Conservation (phyloP, 2,888 invertebrate genomes). For the Heliconius erato region DNA sequence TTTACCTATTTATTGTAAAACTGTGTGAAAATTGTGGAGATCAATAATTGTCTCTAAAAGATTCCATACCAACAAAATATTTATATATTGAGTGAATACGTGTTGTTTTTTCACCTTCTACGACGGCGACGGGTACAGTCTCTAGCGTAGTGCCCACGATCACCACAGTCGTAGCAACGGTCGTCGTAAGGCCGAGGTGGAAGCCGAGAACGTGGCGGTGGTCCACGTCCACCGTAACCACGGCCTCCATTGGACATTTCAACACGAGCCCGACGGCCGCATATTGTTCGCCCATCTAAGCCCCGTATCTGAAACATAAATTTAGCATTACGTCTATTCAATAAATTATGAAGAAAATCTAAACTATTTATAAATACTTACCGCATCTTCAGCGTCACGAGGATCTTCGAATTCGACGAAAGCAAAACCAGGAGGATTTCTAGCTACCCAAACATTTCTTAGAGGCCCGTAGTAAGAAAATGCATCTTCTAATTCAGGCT, state of each 20-base stretch:
- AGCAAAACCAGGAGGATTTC: conserved; percentile 98
- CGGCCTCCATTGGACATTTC: conserved; percentile 96
- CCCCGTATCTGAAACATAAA: conserved; percentile 76
- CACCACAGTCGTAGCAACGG: conserved; percentile 97
- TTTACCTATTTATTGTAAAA: not conserved
- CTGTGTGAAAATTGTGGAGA: not conserved
- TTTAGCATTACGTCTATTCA: not conserved
- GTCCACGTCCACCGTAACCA: conserved; percentile 83
- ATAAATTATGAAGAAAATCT: not conserved
- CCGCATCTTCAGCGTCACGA: conserved; percentile 96
- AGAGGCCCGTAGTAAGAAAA: conserved; percentile 97
- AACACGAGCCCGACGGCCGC: conserved; percentile 95
- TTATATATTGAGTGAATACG: conserved; percentile 50
- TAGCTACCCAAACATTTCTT: conserved; percentile 98
- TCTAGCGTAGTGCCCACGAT: conserved; percentile 96
- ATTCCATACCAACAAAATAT: conserved; percentile 65
- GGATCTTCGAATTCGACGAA: conserved; percentile 98
- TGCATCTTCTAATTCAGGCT: conserved; percentile 96
- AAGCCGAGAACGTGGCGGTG: conserved; percentile 85
- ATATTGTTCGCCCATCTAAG: conserved; percentile 92
- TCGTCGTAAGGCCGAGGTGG: conserved; percentile 96
- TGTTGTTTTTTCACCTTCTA: conserved; percentile 73
- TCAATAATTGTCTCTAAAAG: conserved; percentile 57
- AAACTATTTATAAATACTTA: conserved; percentile 65
- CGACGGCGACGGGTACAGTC: conserved; percentile 93